Evolutionary conservation across 2,113 vertebrate species (phyloP).

Genomic region (Plecturocebus donacophilus): DNA sequence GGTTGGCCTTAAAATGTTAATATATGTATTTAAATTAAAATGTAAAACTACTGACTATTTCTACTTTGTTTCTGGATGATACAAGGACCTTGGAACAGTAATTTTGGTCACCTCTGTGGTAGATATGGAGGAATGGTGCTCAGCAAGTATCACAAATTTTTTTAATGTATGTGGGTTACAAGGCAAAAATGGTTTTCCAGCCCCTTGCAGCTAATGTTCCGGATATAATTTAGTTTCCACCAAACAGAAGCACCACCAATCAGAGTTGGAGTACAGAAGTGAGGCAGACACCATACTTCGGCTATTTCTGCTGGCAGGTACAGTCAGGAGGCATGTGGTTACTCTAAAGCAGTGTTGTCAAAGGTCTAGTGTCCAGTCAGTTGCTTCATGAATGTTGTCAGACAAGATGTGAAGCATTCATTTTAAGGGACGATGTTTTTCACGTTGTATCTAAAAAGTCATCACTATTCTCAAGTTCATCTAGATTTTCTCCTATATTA

Average conservation of each 20-base stretch:
- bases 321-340: not conserved
- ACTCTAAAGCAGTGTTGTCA: not conserved
- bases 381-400: not conserved
- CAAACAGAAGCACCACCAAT: not conserved
- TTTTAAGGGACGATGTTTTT: not conserved
- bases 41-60: not conserved
- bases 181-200: not conserved
- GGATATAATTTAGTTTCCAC: not conserved
- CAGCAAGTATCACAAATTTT: not conserved
- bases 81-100: not conserved
- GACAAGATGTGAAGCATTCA: not conserved
- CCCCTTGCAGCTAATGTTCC: not conserved
- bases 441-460: not conserved
- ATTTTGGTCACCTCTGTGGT: not conserved
- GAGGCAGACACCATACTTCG: not conserved
- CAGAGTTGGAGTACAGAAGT: not conserved
- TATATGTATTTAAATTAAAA: not conserved
- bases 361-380: not conserved
- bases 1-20: not conserved
- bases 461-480: not conserved
- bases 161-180: not conserved
- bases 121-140: not conserved
- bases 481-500: not conserved
- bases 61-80: not conserved
- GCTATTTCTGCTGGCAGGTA: not conserved